Evolutionary conservation across 2,113 vertebrate species (phyloP), one percentile per base, ranked within the genome.

Genomic region (Pelobates fuscus): DNA sequence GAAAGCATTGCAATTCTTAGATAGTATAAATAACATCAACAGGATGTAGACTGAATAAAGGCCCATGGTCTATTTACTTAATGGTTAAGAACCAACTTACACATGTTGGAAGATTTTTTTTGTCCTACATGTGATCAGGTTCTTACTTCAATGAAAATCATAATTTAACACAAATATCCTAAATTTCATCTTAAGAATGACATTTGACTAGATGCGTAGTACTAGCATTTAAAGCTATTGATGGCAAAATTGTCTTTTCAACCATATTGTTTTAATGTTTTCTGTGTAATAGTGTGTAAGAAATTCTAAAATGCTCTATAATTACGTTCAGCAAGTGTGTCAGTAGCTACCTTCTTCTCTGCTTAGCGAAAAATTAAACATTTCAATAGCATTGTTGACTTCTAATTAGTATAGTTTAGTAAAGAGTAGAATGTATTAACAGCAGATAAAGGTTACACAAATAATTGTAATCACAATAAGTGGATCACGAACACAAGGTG

Each of bases 401-500:
- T 61, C 26, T 24, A 32, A 32, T 32, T 32, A 32, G 30, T 10
- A 32, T 32, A 32, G 10, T 32, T 4, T 32, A 32, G 30, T 4
- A 57, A 66, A 74, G 64, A 64, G 41, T 44, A 61, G 57, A 12
- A 65, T 66, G 49, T 43, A 66, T 57, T 49, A 46, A 57, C 71
- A 25, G 60, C 23, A 43, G 49, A 23, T 49, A 37, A 15, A 54
- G 61, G 62, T 74, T 63, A 65, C 49, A 10, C 61, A 74, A 65
- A 74, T 61, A 58, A 74, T 32, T 17, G 59, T 55, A 27, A 15
- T 73, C 15, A 43, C 27, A 8, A 41, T 23, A 18, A 29, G 61
- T n/a, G 52, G 23, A 41, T 55, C 25, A 12, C 2, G 61, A 74
- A 37, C 71, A 18, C 12, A 7, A 63, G 70, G n/a, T 37, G 58